phyloP scores from a whole-genome alignment of 2,797 vertebrate species.

The Amniataba percoides region DNA sequence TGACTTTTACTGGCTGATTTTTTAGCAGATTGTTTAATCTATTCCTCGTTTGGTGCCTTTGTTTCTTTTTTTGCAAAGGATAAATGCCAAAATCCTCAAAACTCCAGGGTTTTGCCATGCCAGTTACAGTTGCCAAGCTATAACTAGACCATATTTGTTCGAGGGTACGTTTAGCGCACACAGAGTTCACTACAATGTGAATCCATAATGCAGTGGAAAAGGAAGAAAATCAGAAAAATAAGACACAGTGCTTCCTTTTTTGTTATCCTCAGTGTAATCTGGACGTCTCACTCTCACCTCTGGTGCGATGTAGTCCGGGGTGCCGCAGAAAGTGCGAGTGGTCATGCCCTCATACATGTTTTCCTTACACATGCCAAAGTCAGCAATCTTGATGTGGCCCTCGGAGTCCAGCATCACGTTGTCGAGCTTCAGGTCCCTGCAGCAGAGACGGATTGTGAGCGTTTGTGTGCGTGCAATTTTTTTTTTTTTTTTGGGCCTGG shows the following conservation, averaged over 20 bases:
- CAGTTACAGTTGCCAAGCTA: not conserved
- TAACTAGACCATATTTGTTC: not conserved
- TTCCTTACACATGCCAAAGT: conserved; percentile 99
- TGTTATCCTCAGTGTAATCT: not conserved
- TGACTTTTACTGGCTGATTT: too few relatives aligned
- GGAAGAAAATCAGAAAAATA: not conserved
- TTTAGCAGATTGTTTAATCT: too few relatives aligned
- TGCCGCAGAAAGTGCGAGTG: conserved; percentile 98
- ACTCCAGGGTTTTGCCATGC: too few relatives aligned
- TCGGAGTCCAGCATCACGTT: conserved; percentile 99
- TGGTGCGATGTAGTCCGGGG: conserved; percentile 98
- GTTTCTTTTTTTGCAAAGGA: not conserved
- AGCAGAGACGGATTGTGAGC: conserved; percentile 26
- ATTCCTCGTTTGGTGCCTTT: too few relatives aligned
- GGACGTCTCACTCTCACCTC: conserved; percentile 89
- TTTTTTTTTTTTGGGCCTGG: conserved; percentile 2
- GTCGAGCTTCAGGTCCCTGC: conserved; percentile 89
- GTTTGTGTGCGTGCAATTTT: conserved; percentile 13
- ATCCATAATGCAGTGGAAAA: not conserved
- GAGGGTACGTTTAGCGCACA: not conserved
- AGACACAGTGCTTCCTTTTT: not conserved
- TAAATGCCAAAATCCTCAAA: too few relatives aligned
- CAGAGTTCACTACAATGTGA: not conserved
- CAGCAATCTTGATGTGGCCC: conserved; percentile 98
- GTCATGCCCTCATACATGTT: conserved; percentile 95